A percentile compares a stretch with the other conserved stretches of the same genome.
Conservation (phyloP, 2,113 vertebrate species). For the Pelecanoides urinatrix region DNA sequence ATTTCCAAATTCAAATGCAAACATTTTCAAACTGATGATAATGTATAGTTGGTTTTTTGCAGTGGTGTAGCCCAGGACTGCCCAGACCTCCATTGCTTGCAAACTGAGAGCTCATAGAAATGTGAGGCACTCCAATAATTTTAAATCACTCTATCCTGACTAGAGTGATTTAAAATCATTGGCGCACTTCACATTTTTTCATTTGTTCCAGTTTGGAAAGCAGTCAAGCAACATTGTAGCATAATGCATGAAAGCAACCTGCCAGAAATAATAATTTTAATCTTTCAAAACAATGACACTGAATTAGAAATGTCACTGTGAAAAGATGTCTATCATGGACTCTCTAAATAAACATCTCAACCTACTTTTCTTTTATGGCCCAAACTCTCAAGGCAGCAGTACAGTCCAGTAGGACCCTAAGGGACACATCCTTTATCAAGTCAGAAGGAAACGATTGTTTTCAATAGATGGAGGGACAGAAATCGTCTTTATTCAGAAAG, state of each 20-base stretch:
- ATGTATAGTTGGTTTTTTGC: neutral
- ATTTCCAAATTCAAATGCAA: neutral
- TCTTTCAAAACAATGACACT: neutral
- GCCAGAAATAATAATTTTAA: slow-evolving; percentile 16
- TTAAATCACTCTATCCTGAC: slow-evolving; percentile 17
- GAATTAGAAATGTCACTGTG: slow-evolving; percentile 11
- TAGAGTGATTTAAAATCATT: slow-evolving; percentile 34
- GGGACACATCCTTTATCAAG: slow-evolving; percentile 7
- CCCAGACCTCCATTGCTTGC: neutral
- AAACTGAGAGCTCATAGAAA: slow-evolving; percentile 30
- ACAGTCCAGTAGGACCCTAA: neutral
- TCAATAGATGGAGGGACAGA: neutral
- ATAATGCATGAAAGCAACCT: slow-evolving; percentile 25
- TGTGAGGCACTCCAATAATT: slow-evolving; percentile 36
- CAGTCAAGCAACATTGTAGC: neutral
- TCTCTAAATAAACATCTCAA: slow-evolving; percentile 26
- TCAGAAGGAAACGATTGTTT: slow-evolving; percentile 43
- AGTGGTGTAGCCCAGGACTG: neutral
- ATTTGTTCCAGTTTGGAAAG: slow-evolving; percentile 33
- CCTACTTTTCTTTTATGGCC: neutral
- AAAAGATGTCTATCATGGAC: neutral
- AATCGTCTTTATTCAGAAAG: slow-evolving; percentile 41
- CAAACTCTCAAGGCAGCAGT: neutral
- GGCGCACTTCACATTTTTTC: slow-evolving; percentile 34
- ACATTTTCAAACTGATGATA: neutral